phyloP scores from a whole-genome alignment of 2,888 invertebrate species.

The Agrochola lychnidis region DNA sequence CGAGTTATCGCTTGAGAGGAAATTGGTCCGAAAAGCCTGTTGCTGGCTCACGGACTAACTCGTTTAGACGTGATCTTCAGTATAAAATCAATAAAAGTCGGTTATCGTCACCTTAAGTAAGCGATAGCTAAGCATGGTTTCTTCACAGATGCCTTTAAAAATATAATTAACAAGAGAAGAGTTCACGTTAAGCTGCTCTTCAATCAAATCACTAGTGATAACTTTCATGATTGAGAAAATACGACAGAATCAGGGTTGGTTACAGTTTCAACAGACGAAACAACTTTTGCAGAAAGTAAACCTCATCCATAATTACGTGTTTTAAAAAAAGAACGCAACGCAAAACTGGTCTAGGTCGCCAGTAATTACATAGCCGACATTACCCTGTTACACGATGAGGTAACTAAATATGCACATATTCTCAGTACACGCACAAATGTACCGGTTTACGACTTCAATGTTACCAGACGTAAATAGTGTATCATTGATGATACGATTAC shows the following conservation, averaged over 20 bases:
- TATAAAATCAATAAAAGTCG: too few relatives aligned
- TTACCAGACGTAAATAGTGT: constrained; percentile 55
- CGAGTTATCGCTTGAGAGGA: too few relatives aligned
- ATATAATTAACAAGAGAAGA: background rate
- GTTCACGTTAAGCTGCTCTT: background rate
- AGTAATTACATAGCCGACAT: constrained; percentile 26
- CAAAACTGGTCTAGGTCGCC: constrained; percentile 32
- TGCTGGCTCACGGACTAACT: too few relatives aligned
- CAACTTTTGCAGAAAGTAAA: background rate
- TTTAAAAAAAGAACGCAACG: constrained; percentile 14
- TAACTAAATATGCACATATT: constrained; percentile 38
- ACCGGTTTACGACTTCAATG: constrained; percentile 44
- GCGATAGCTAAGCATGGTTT: background rate
- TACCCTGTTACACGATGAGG: constrained; percentile 25
- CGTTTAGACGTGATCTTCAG: too few relatives aligned
- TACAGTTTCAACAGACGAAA: constrained; percentile 1
- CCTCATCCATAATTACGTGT: background rate
- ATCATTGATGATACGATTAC: constrained; percentile 61
- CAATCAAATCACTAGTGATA: background rate
- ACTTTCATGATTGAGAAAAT: background rate
- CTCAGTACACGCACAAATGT: constrained; percentile 19
- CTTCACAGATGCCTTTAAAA: background rate
- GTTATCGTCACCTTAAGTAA: background rate
- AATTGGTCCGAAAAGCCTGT: too few relatives aligned
- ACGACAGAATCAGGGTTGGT: background rate